phyloP scores from a whole-genome alignment of 2,888 invertebrate species.

The Amorpha juglandis region DNA sequence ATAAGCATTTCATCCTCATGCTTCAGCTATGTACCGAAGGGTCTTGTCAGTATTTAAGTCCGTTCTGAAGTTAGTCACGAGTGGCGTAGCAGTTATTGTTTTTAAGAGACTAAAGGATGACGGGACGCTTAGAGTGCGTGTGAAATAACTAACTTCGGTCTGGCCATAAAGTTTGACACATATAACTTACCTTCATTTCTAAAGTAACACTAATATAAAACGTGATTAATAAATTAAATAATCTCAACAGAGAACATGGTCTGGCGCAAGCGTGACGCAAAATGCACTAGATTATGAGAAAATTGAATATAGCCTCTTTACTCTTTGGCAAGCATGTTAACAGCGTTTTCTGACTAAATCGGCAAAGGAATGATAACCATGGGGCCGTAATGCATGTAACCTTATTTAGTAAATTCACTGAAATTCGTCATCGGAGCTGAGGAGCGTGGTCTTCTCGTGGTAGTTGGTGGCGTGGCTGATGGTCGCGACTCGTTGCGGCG shows the following conservation, averaged over 20 bases:
- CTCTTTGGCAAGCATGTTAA: constrained; percentile 8
- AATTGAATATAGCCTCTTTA: not conserved
- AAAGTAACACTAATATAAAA: not conserved
- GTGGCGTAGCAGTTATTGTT: no score
- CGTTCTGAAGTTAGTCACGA: no score
- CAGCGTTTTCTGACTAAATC: constrained; percentile 7
- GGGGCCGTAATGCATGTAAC: constrained; percentile 21
- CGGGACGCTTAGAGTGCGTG: no score
- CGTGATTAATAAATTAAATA: not conserved
- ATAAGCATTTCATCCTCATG: not conserved
- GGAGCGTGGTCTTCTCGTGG: constrained; percentile 97
- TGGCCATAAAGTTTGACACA: no score
- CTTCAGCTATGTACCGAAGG: not conserved
- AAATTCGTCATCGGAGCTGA: constrained; percentile 98
- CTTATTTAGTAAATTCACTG: constrained; percentile 81
- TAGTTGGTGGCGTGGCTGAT: constrained; percentile 90
- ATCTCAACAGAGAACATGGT: not conserved
- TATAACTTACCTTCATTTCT: constrained; percentile 4
- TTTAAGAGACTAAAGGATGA: no score
- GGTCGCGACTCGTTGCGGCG: constrained; percentile 90
- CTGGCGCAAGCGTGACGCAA: constrained; percentile 11
- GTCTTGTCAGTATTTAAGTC: no score
- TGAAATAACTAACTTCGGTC: no score
- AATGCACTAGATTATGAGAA: not conserved
- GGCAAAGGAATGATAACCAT: constrained; percentile 12